A percentile compares a stretch with the other conserved stretches of the same genome.
phyloP scores from a whole-genome alignment of 2,113 vertebrate species.

The Theropithecus gelada region DNA sequence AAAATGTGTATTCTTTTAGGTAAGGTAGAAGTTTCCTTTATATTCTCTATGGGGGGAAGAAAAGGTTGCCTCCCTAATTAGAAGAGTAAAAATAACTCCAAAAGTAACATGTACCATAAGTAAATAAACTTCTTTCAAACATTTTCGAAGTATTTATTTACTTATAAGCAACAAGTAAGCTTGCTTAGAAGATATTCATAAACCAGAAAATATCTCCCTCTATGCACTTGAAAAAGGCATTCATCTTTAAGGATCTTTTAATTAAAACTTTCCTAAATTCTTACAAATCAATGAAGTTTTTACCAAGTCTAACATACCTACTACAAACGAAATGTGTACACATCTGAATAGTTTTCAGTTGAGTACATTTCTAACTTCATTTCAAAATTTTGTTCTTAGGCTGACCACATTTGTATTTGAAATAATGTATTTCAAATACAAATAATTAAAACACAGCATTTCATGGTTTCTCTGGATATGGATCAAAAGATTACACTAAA shows the following conservation, averaged over 20 bases:
- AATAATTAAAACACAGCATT: not conserved
- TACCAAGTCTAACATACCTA: not conserved
- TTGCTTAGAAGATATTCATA: slow-evolving; percentile 21
- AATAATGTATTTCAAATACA: not conserved
- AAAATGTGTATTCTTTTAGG: not conserved
- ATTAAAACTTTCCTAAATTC: slow-evolving; percentile 17
- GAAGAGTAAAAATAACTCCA: slow-evolving; percentile 44
- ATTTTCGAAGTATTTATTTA: slow-evolving; percentile 9
- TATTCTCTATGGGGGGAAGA: not conserved
- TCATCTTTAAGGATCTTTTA: slow-evolving; percentile 38
- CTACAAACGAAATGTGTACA: not conserved
- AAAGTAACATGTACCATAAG: not conserved
- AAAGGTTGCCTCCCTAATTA: not conserved
- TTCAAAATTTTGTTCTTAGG: not conserved
- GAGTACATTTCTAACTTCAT: not conserved
- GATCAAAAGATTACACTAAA: not conserved
- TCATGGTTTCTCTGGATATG: not conserved
- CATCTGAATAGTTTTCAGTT: not conserved
- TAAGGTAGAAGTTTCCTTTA: not conserved
- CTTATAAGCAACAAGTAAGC: not conserved
- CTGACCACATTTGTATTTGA: not conserved
- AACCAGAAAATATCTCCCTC: not conserved
- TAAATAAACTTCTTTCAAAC: not conserved
- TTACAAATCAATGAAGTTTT: not conserved
- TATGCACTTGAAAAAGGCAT: not conserved